phyloP scores from a whole-genome alignment of 1,140 invertebrate genomes.

The Drosophila pruinosa region DNA sequence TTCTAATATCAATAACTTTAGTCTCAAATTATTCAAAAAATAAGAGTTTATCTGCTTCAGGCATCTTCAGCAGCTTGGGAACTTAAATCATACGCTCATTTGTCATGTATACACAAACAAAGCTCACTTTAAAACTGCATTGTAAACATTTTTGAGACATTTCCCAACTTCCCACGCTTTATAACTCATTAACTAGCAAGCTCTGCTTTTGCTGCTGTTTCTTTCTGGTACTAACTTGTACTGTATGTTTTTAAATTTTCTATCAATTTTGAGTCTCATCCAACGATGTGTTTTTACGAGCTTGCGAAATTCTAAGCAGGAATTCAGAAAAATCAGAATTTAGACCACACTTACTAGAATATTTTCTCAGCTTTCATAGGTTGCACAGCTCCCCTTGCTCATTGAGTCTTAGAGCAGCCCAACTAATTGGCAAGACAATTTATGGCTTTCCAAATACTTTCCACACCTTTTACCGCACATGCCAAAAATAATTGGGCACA shows the following conservation, averaged over 20 bases:
- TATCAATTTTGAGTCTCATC: neutral
- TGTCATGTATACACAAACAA: neutral
- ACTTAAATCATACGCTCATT: neutral
- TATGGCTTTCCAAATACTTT: constrained; percentile 71
- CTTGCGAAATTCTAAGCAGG: neutral
- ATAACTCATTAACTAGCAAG: neutral
- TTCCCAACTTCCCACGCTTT: no score
- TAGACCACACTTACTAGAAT: neutral
- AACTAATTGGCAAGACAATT: constrained; percentile 64
- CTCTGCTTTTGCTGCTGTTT: neutral
- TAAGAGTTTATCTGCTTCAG: neutral
- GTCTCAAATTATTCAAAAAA: no score
- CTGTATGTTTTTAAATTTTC: neutral
- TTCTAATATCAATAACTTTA: neutral
- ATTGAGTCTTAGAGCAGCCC: constrained; percentile 41
- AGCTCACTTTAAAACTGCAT: neutral
- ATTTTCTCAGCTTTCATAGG: constrained; percentile 8
- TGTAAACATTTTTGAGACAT: neutral
- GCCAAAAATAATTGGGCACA: constrained; percentile 73
- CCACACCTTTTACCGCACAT: constrained; percentile 63
- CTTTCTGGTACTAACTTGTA: neutral
- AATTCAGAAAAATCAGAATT: neutral
- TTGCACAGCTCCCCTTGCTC: constrained; percentile 21
- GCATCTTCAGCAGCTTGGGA: neutral
- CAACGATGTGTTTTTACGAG: neutral